Percentiles rank a stretch among this genome's conserved stretches.
These are phyloP conservation scores for Calliopsis andreniformis DNA, from an alignment of 1,140 invertebrate species.

Conservation along the genomic window DNA sequence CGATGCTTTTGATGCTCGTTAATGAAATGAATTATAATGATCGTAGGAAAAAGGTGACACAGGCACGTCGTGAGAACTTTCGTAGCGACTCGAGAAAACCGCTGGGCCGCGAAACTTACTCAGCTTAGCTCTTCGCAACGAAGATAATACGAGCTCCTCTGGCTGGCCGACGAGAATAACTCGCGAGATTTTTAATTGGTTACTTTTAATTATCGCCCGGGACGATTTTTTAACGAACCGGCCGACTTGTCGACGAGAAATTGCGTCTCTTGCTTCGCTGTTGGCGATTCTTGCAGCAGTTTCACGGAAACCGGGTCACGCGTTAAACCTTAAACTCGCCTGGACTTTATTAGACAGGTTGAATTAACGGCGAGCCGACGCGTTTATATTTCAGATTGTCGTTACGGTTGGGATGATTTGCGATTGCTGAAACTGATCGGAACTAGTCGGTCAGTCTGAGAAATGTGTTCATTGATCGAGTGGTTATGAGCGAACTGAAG, in stretches of 20 bases:
- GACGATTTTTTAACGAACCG: neutral
- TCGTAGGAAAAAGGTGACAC: slow-evolving; percentile 34
- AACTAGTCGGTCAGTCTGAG: neutral
- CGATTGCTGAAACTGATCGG: neutral
- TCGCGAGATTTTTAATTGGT: neutral
- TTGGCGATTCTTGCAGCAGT: too few species aligned
- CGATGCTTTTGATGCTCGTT: slow-evolving; percentile 57
- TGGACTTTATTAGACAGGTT: slow-evolving; percentile 18
- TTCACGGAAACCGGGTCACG: neutral
- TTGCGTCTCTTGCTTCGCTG: neutral
- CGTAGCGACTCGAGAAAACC: neutral
- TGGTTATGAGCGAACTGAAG: too few species aligned
- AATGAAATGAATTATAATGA: slow-evolving; percentile 64
- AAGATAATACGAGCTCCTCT: neutral
- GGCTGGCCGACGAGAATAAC: neutral
- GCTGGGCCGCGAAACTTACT: neutral
- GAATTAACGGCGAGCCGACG: slow-evolving; percentile 26
- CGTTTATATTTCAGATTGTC: slow-evolving; percentile 18
- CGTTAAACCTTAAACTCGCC: neutral
- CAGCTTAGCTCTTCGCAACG: neutral
- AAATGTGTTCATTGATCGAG: neutral
- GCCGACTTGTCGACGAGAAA: neutral
- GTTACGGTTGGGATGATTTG: neutral
- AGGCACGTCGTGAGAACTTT: slow-evolving; percentile 11
- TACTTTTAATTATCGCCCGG: neutral